phyloP scores from a whole-genome alignment of 2,113 vertebrate species.

The Cromileptes altivelis region DNA sequence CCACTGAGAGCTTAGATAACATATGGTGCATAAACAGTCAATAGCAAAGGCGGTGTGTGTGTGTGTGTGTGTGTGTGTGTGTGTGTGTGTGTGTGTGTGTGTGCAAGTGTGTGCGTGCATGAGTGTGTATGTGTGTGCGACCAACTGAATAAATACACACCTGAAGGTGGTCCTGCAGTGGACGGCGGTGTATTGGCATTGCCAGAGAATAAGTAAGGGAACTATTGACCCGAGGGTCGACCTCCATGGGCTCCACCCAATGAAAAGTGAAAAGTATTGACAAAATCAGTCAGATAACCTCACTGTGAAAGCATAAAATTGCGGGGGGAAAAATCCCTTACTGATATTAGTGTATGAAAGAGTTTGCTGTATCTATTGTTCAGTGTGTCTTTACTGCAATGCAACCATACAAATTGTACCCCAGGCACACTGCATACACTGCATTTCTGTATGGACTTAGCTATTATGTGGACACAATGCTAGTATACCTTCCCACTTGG shows the following conservation, averaged over 20 bases:
- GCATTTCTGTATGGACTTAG: not conserved
- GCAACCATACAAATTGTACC: too few relatives aligned
- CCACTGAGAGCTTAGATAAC: slow-evolving; percentile 68
- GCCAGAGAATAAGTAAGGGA: slow-evolving; percentile 49
- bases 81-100: not conserved
- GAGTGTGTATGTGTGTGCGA: slow-evolving; percentile 11
- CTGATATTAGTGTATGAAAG: not conserved
- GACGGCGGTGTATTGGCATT: slow-evolving; percentile 34
- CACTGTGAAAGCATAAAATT: slow-evolving; percentile 23
- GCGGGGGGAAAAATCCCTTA: not conserved
- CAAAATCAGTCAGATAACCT: slow-evolving; percentile 39
- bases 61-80: slow-evolving; percentile 14
- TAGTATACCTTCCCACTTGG: not conserved
- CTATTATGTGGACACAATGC: not conserved
- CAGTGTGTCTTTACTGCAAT: not conserved
- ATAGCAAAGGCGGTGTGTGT: slow-evolving; percentile 44
- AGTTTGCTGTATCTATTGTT: not conserved
- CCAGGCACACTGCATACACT: too few relatives aligned
- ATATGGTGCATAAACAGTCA: slow-evolving; percentile 69
- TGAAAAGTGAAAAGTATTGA: slow-evolving; percentile 66
- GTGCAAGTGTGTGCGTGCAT: not conserved
- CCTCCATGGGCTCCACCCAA: slow-evolving; percentile 37
- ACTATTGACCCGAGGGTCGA: slow-evolving; percentile 61
- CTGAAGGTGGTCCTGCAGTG: slow-evolving; percentile 49
- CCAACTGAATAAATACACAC: slow-evolving; percentile 29